These are phyloP conservation scores for Lytechinus variegatus DNA, from an alignment of 35 echinoderm and acorn worm genomes.

Conservation along the genomic window DNA sequence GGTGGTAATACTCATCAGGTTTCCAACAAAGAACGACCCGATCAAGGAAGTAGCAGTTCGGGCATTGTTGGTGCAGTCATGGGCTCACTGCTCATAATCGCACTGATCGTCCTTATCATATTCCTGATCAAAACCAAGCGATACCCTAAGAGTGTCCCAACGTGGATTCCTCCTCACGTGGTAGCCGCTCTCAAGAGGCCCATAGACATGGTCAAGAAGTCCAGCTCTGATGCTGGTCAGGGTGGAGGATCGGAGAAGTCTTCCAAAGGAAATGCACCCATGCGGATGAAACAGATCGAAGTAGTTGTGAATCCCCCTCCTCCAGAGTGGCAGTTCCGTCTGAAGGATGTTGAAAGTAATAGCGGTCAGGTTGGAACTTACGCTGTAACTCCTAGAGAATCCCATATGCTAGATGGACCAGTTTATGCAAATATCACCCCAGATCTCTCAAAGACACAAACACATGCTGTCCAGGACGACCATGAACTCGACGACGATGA, in stretches of 20 bases:
- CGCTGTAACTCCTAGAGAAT: background rate
- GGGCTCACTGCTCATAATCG: conserved; percentile 26
- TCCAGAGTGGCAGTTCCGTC: conserved; percentile 42
- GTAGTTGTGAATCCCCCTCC: conserved; percentile 35
- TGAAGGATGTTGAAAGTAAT: conserved; percentile 33
- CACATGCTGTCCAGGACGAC: background rate
- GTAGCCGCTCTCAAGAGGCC: conserved; percentile 35
- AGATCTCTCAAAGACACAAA: background rate
- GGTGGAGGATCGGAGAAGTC: background rate
- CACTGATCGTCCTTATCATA: background rate
- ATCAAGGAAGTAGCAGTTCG: background rate
- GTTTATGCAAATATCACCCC: conserved; percentile 22
- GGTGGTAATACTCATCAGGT: conserved; percentile 22
- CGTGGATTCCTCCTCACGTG: conserved; percentile 14
- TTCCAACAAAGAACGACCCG: background rate
- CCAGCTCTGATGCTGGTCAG: background rate
- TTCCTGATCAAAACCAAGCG: conserved; percentile 37
- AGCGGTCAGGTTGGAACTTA: background rate
- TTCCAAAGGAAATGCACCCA: background rate
- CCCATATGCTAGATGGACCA: conserved; percentile 13
- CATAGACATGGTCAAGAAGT: background rate
- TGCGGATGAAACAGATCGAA: conserved; percentile 14
- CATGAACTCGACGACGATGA: background rate
- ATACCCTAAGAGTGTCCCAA: conserved; percentile 22
- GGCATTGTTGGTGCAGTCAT: background rate